Percentiles rank a stretch among this genome's conserved stretches.
Evolutionary conservation across 2,888 invertebrate species (phyloP).

Genomic region (Diloba caeruleocephala): DNA sequence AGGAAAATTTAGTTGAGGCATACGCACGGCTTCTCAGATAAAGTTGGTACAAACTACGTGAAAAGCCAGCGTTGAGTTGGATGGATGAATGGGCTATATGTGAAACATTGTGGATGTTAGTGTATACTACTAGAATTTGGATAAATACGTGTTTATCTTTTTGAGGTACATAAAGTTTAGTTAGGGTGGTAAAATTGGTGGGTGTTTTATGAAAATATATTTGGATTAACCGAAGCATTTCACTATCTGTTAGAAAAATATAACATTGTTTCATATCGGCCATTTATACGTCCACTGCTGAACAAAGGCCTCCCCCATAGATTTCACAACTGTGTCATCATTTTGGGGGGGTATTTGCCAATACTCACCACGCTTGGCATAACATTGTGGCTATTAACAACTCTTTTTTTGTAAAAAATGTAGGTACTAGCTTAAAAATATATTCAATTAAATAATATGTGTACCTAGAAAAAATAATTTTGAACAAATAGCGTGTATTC

Average conservation of each 20-base stretch:
- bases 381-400: too few species aligned
- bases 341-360: too few species aligned
- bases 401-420: too few species aligned
- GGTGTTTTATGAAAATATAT: conserved; percentile 27
- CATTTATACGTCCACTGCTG: too few species aligned
- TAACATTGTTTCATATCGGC: too few species aligned
- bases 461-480: too few species aligned
- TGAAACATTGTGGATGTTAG: conserved; percentile 13
- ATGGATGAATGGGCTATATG: conserved; percentile 35
- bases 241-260: too few species aligned
- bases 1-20: conserved; percentile 49
- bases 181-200: conserved; percentile 21
- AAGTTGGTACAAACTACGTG: conserved; percentile 50
- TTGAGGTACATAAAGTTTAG: conserved; percentile 20
- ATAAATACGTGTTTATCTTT: conserved; percentile 48
- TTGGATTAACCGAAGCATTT: neutral
- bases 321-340: too few species aligned
- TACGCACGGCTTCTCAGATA: conserved; percentile 31
- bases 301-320: too few species aligned
- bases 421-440: too few species aligned
- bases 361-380: too few species aligned
- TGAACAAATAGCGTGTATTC: neutral
- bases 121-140: conserved; percentile 18
- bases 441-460: too few species aligned
- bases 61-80: conserved; percentile 29